Evolutionary conservation across 2,888 invertebrate species (phyloP), one percentile per base, ranked within the genome.

Genomic region (Elegia similella): DNA sequence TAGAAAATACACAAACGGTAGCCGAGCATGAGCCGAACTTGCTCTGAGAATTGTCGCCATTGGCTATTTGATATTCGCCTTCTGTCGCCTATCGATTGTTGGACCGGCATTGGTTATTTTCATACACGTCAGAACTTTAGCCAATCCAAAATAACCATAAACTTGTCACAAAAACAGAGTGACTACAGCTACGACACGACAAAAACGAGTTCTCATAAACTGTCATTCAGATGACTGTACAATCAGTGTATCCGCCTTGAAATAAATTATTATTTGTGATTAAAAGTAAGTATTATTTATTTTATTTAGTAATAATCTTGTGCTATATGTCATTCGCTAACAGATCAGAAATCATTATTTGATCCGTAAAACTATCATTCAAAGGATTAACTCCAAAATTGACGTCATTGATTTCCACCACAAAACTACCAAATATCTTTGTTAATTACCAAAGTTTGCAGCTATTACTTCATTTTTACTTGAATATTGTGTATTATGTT

Each of bases 161-260:
- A 6, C 32, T 32, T 15, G 34, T 46, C 8, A 44, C 7, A 3
- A 32, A 32, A 16, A 17, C n/a, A 44, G 15, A 38, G 29, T 48
- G n/a, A n/a, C 38, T 42, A 15, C 7, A 7, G 10, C 30, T 30
- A 30, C 53, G 23, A 30, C 43, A 43, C 42, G 34, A 13, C 64
- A 71, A 80, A 80, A 84, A 83, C 84, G 79, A 80, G 75, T 80
- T 82, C 72, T 75, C 70, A 68, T 66, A 71, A 74, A 80, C 79
- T 84, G 86, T 86, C 85, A 86, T 80, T 82, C 75, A 83, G 82
- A 85, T 88, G 88, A 88, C 87, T 88, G 86, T 86, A 82, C 84
- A 83, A 76, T 84, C 80, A 76, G 82, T 82, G 78, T 79, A 80
- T 86, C 87, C 86, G 84, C 85, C 83, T 86, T 80, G 70, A 80